Base-by-base conservation (phyloP, 2,888 invertebrate species). In the Pharmacophagus antenor region DNA sequence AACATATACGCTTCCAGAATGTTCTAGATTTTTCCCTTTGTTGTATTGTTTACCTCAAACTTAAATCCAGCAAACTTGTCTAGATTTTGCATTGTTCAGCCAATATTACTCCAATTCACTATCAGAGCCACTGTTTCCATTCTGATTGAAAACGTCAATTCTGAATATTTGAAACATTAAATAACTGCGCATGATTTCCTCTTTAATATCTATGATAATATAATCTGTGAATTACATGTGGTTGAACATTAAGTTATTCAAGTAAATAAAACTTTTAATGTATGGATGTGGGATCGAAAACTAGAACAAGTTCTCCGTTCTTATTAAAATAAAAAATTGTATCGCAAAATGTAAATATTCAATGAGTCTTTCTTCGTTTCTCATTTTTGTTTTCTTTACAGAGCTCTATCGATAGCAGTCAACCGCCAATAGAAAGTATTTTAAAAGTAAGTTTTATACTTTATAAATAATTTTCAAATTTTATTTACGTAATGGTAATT, bases 391-490 rank as follows among this genome's bases (percentile, higher is more conserved):
- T 56, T 44, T 37, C 21, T 54, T 58, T 46, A 62, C 88, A 91
- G 91, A 84, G 77, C 70, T 73, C 82, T 68, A 86, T 90, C 71
- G 91, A 92, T 71, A 92, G 92, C 77, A 92, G 90, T 77, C 91
- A 92, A 69, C 89, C 91, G 67, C 91, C 88, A 70, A 92, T 94
- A 78, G 94, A 94, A 79, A 92, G 92, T 82, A 94, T 94, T 78
- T 87, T 94, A 75, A 94, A 94, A 92, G 94, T 94, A 80, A 82
- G 79, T 70, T 27, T 21, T 23, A 2, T 17, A 64, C 58, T 48
- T 55, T 31, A 50, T 47, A 50, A 20, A 50, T 10, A 27, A 27
- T 7, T 27, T 7, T 27, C 10, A 27, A 7, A 27, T 27, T 27
- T 7, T 5, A 27, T 27, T 27, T 5, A 27, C 27, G 10, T 27